phyloP scores from a whole-genome alignment of 2,797 vertebrate genomes.

The Hydrophis major region DNA sequence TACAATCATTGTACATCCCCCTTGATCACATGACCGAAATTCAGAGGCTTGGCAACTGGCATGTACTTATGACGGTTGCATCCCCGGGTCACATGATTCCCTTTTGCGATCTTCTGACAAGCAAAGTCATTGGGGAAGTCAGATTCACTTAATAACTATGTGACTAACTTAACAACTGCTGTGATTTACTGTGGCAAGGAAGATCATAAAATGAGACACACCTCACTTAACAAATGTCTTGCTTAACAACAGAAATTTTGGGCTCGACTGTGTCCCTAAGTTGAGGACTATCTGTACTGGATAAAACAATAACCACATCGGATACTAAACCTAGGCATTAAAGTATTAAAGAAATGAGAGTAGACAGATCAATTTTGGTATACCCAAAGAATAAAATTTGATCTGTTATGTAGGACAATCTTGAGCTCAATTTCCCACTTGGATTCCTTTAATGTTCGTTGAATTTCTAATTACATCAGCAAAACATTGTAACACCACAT shows the following conservation, averaged over 20 bases:
- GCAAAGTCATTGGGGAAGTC: no score
- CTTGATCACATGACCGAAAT: no score
- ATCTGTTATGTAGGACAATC: neutral
- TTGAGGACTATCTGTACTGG: neutral
- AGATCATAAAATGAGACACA: neutral
- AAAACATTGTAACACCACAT: neutral
- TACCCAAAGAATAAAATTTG: neutral
- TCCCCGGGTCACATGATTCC: no score
- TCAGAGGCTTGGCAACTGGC: no score
- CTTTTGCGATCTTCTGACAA: no score
- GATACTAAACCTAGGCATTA: neutral
- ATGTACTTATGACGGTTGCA: no score
- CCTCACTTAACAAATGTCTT: rapidly evolving
- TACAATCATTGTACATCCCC: no score
- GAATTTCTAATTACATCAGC: neutral
- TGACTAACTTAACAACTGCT: no score
- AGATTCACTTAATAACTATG: no score
- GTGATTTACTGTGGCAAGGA: no score
- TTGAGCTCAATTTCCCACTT: neutral
- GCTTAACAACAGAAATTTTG: neutral
- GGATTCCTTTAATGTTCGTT: neutral
- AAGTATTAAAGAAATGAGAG: neutral
- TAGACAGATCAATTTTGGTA: neutral
- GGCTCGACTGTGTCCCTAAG: no score
- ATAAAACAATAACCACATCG: neutral